A percentile compares a stretch with the other conserved stretches of the same genome.
These are phyloP conservation scores for Coendou prehensilis DNA, from an alignment of 2,797 vertebrate genomes.

Conservation along the genomic window DNA sequence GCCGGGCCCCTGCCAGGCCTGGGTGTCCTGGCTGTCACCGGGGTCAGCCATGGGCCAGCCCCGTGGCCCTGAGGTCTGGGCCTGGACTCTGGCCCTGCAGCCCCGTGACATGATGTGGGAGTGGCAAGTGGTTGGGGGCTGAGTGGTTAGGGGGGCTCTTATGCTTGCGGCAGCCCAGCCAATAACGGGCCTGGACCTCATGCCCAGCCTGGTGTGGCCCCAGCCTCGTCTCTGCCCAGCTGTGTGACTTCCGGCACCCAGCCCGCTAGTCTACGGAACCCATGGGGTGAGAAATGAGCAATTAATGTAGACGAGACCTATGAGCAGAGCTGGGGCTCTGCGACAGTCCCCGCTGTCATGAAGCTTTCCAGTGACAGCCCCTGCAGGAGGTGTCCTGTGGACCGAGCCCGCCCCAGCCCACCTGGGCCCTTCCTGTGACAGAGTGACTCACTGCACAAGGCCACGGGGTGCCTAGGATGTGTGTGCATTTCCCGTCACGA, in stretches of 20 bases:
- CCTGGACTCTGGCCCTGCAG: background rate
- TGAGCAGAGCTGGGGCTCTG: background rate
- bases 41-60: background rate
- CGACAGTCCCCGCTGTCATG: background rate
- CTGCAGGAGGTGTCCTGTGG: background rate
- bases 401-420: too few relatives aligned
- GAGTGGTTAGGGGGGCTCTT: background rate
- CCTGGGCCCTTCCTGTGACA: background rate
- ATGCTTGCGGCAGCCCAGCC: background rate
- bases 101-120: background rate
- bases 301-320: background rate
- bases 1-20: background rate
- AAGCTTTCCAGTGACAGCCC: background rate
- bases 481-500: background rate
- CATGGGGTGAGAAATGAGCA: background rate
- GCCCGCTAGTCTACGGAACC: rapidly evolving
- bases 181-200: background rate
- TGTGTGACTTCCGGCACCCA: background rate
- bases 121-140: background rate
- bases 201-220: background rate
- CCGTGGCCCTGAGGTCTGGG: background rate
- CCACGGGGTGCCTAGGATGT: too few relatives aligned
- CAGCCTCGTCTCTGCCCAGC: background rate
- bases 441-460: background rate
- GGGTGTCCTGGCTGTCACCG: background rate